Conservation (phyloP, 2,113 vertebrate species). For the Microtus montanus region DNA sequence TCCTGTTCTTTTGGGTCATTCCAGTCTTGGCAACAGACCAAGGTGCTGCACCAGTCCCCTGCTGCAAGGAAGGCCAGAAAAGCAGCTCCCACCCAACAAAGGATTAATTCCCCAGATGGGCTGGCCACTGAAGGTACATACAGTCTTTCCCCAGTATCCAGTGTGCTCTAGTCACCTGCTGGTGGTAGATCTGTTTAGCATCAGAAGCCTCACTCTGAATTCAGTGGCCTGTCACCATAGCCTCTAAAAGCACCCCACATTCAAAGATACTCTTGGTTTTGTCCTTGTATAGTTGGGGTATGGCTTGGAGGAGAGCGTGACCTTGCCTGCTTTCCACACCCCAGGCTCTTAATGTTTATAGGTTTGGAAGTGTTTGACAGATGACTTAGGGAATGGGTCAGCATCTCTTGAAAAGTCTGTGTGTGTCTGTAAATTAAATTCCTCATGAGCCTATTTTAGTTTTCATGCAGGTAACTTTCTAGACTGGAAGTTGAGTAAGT, state of each 20-base stretch:
- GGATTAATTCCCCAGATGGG: not conserved
- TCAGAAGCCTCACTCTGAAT: not conserved
- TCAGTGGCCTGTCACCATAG: not conserved
- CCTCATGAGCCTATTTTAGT: not conserved
- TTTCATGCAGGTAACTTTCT: constrained; percentile 11
- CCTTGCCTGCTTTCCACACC: not conserved
- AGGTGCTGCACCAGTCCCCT: not conserved
- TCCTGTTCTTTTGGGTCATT: not conserved
- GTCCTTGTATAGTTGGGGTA: not conserved
- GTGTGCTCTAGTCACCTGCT: not conserved
- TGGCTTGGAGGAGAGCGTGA: not conserved
- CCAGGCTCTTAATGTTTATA: not conserved
- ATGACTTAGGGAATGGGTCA: not conserved
- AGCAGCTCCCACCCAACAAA: not conserved
- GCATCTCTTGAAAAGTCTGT: constrained; percentile 10
- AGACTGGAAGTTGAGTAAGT: not conserved
- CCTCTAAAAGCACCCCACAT: not conserved
- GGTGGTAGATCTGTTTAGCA: not conserved
- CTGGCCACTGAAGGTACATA: not conserved
- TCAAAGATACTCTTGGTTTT: not conserved
- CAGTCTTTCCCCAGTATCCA: not conserved
- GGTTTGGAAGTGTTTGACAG: not conserved
- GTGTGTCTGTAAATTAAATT: constrained; percentile 34
- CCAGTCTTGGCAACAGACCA: not conserved
- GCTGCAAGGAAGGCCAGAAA: not conserved